Percentiles rank a stretch among this genome's conserved stretches.
Conservation (phyloP, 2,888 invertebrate species). For the Serrognathus titanus region DNA sequence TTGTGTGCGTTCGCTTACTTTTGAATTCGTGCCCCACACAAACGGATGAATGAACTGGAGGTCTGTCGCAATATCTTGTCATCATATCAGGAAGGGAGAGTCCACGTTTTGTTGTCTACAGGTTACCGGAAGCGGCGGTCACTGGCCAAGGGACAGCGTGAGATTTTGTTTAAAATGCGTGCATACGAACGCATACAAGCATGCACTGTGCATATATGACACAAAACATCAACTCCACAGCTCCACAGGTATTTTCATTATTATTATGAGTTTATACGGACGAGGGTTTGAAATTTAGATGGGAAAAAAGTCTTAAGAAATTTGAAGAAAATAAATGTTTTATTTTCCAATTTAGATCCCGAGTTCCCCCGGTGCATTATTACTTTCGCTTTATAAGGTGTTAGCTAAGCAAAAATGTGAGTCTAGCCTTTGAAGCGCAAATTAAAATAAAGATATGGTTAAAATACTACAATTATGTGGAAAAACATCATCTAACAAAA, state of each 20-base stretch:
- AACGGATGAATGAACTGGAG: slow-evolving; percentile 1
- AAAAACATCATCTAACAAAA: slow-evolving; percentile 31
- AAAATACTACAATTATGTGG: slow-evolving; percentile 36
- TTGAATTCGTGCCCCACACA: background rate
- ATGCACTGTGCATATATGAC: no score
- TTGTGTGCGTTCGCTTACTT: background rate
- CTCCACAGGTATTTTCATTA: no score
- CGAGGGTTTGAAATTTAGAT: no score
- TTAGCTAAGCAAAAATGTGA: slow-evolving; percentile 2
- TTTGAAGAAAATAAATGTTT: no score
- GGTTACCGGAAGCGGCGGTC: slow-evolving; percentile 37
- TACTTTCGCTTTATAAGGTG: background rate
- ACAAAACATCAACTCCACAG: no score
- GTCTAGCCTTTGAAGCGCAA: slow-evolving; percentile 2
- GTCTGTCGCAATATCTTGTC: slow-evolving; percentile 27
- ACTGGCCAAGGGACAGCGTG: slow-evolving; percentile 38
- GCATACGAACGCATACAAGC: slow-evolving; percentile 2
- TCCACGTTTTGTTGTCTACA: slow-evolving; percentile 29
- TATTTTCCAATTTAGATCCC: no score
- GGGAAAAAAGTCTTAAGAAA: no score
- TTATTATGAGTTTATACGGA: no score
- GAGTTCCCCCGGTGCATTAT: no score
- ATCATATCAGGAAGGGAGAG: slow-evolving; percentile 34
- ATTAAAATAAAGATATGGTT: slow-evolving; percentile 25
- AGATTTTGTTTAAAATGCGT: slow-evolving; percentile 20